A percentile compares a stretch with the other conserved stretches of the same genome.
Evolutionary conservation across 2,888 invertebrate species (phyloP).

Genomic region (Busseola fusca): DNA sequence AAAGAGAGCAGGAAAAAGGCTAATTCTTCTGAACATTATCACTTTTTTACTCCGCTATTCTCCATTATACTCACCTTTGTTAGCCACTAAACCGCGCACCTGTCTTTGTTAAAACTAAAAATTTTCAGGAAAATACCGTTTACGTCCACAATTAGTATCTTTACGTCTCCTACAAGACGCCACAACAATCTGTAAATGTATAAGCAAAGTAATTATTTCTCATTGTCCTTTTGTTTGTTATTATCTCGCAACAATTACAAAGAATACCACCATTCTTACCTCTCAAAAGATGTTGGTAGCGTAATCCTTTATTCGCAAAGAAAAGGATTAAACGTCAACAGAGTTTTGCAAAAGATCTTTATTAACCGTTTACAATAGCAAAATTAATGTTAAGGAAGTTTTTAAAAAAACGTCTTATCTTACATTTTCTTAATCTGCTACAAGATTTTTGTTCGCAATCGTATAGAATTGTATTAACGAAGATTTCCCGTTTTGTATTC

Average conservation of each 20-base stretch:
- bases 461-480: slow-evolving; percentile 8
- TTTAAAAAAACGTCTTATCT: slow-evolving; percentile 23
- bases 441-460: slow-evolving; percentile 17
- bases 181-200: slow-evolving; percentile 65
- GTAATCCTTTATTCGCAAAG: slow-evolving; percentile 69
- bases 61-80: slow-evolving; percentile 41
- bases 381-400: slow-evolving; percentile 34
- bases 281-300: slow-evolving; percentile 70
- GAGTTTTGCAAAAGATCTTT: slow-evolving; percentile 43
- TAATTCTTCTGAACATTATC: slow-evolving; percentile 27
- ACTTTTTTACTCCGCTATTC: slow-evolving; percentile 15
- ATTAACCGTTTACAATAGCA: slow-evolving; percentile 44
- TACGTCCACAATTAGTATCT: slow-evolving; percentile 68
- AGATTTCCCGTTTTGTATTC: slow-evolving; percentile 39
- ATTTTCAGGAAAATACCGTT: slow-evolving; percentile 63
- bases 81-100: slow-evolving; percentile 42
- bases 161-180: slow-evolving; percentile 68
- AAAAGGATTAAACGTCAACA: slow-evolving; percentile 69
- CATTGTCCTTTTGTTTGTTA: slow-evolving; percentile 75
- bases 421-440: slow-evolving; percentile 32
- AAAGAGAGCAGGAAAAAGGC: background rate
- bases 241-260: slow-evolving; percentile 66
- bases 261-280: slow-evolving; percentile 39
- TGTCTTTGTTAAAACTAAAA: slow-evolving; percentile 60
- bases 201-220: slow-evolving; percentile 70